These are phyloP conservation scores for Hyposmocoma kahamanoa DNA, from an alignment of 1,140 invertebrate species.

Conservation along the genomic window DNA sequence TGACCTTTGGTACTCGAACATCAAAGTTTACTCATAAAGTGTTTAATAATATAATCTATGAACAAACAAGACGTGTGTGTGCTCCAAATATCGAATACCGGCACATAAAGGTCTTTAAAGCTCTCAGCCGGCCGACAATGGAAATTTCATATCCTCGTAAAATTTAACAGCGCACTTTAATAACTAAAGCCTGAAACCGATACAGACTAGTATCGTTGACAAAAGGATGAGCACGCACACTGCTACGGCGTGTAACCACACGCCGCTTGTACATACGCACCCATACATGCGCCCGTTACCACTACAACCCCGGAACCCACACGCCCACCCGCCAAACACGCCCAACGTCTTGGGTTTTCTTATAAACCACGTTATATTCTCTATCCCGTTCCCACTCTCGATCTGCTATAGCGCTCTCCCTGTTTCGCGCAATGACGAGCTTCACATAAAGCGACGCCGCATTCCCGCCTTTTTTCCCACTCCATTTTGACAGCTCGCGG, in stretches of 20 bases:
- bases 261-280: constrained; percentile 22
- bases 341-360: constrained; percentile 73
- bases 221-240: constrained; percentile 56
- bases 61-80: too few species aligned
- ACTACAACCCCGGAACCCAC: constrained; percentile 53
- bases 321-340: constrained; percentile 72
- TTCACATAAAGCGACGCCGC: constrained; percentile 69
- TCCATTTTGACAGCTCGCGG: constrained; percentile 73
- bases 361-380: constrained; percentile 69
- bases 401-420: constrained; percentile 26
- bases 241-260: constrained; percentile 26
- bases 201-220: constrained; percentile 66
- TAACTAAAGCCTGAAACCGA: constrained; percentile 63
- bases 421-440: constrained; percentile 63
- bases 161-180: constrained; percentile 67
- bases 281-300: constrained; percentile 39
- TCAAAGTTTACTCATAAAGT: too few species aligned
- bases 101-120: constrained; percentile 29
- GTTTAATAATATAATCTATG: too few species aligned
- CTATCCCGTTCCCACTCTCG: constrained; percentile 38
- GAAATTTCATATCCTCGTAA: constrained; percentile 61
- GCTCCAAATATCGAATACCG: too few species aligned
- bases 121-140: constrained; percentile 43
- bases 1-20: too few species aligned
- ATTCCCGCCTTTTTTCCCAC: constrained; percentile 73